These are phyloP conservation scores for Cantharis rustica DNA, from an alignment of 2,888 invertebrate genomes.

Conservation along the genomic window DNA sequence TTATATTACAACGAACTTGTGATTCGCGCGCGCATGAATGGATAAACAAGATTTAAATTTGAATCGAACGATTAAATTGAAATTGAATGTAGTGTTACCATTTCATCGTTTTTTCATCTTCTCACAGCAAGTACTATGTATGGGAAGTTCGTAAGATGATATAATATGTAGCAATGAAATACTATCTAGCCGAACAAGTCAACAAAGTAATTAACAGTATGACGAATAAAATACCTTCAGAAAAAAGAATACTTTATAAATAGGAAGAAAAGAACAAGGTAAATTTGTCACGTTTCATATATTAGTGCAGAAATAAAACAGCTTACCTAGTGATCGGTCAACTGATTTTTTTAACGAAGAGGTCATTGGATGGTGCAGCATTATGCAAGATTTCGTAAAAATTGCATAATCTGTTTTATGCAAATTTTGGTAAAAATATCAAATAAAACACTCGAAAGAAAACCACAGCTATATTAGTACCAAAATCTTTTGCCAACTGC, in stretches of 20 bases:
- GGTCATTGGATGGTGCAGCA: not conserved
- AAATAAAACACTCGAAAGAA: too few species aligned
- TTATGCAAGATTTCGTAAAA: not conserved
- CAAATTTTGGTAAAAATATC: too few species aligned
- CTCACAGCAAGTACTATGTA: too few species aligned
- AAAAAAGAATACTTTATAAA: not conserved
- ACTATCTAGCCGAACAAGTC: not conserved
- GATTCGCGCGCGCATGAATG: too few species aligned
- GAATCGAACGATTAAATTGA: too few species aligned
- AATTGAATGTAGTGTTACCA: too few species aligned
- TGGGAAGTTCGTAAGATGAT: not conserved
- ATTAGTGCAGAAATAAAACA: not conserved
- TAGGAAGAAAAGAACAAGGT: not conserved
- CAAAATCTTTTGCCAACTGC: too few species aligned
- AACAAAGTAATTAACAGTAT: not conserved
- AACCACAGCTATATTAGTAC: too few species aligned
- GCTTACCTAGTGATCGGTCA: not conserved
- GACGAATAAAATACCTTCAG: not conserved
- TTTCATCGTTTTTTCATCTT: too few species aligned
- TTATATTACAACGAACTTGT: too few species aligned
- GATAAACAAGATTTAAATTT: too few species aligned
- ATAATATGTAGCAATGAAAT: not conserved
- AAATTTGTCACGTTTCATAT: not conserved
- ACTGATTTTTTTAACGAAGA: not conserved
- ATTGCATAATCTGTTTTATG: not conserved